Evolutionary conservation across 2,888 invertebrate genomes (phyloP).

Genomic region (Girardia tigrina): DNA sequence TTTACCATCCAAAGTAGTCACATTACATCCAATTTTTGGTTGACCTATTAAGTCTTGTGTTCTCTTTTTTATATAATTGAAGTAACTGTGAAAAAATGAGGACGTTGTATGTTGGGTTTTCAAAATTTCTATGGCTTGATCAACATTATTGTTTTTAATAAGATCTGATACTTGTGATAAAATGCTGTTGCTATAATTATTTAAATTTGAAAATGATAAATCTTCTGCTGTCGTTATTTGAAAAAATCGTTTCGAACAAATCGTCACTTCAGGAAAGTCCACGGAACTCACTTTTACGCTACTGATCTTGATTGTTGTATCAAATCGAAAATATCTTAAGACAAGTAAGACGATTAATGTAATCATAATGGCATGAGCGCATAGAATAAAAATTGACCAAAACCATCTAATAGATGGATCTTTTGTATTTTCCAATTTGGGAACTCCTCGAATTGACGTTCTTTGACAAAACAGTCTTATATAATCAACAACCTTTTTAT

Average conservation of each 20-base stretch:
- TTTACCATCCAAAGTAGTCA: not conserved
- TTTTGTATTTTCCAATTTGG: not conserved
- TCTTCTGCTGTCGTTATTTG: not conserved
- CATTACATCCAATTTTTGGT: not conserved
- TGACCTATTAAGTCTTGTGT: not conserved
- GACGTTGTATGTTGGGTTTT: slow-evolving; percentile 2
- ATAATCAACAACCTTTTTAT: no score
- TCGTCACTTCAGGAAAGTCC: not conserved
- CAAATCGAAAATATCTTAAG: not conserved
- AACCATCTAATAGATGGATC: not conserved
- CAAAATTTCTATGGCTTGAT: not conserved
- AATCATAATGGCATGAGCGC: not conserved
- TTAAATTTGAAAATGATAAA: not conserved
- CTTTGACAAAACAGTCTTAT: slow-evolving; percentile 13
- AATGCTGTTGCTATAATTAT: not conserved
- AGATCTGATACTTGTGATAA: not conserved
- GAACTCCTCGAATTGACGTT: not conserved
- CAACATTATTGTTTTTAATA: not conserved
- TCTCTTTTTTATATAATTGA: not conserved
- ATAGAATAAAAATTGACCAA: not conserved
- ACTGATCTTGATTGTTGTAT: slow-evolving; percentile 9
- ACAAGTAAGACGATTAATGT: not conserved
- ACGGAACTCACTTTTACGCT: not conserved
- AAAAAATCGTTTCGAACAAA: not conserved
- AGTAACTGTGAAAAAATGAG: not conserved